Base-by-base conservation (phyloP, 1,140 invertebrate genomes). In the Phortica variegata region DNA sequence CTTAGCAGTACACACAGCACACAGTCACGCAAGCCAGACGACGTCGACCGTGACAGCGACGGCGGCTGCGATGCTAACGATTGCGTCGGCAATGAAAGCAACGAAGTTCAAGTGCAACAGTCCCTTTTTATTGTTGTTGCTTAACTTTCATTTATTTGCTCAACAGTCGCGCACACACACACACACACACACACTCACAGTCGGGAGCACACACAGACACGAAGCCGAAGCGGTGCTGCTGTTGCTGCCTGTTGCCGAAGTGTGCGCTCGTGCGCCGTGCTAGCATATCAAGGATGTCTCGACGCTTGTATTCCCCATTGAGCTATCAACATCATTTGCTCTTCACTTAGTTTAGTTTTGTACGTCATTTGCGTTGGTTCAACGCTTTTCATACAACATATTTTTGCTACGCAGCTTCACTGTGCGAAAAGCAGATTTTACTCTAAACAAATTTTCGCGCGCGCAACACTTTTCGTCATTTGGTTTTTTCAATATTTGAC, bases 71-170 rank as follows among this genome's bases (percentile, higher is more conserved):
- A 43, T 52, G 49, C 48, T 58, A 63, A 49, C 60, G 50, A 41
- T 9, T 12, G 18, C 16, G 18, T 16, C 16, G 13, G 18, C 16
- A 10, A 34, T 46, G 38, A 43, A 53, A 43, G 50, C 57, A 68
- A 52, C 63, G 63, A 68, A 68, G 63, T 68, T 68, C 63, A 68
- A 68, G 63, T 68, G 63, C 63, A 68, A 68, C 60, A 48, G 47
- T 60, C n/a, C n/a, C n/a, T n/a, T n/a, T n/a, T n/a, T n/a, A n/a
- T n/a, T n/a, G n/a, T n/a, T n/a, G n/a, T n/a, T n/a, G n/a, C n/a
- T n/a, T n/a, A n/a, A n/a, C n/a, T n/a, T n/a, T n/a, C n/a, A n/a
- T 60, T 52, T 54, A 54, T 57, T 53, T 60, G 51, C 60, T 47
- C 53, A 41, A 51, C 47, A 41, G 29, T 38, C 21, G 47, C 33